Base-by-base conservation (phyloP, 2,888 invertebrate genomes). In the Parapristionchus giblindavisi region DNA sequence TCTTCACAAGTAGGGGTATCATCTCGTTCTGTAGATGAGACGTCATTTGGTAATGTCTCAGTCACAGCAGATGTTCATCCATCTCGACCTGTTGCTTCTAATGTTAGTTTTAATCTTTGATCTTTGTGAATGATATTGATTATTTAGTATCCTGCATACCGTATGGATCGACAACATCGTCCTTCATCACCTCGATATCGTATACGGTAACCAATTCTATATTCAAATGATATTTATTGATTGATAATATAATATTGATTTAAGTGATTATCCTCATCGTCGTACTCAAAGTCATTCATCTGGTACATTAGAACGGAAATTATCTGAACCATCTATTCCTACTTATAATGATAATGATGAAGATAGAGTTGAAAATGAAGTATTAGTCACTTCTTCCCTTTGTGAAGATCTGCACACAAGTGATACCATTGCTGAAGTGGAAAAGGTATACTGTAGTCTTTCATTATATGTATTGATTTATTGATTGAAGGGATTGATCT, bases 391-490 rank as follows among this genome's bases (percentile, higher is more conserved):
- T 38, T 40, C 40, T n/a, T 71, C 70, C 8, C 56, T 71, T 1
- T 71, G 70, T 71, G 70, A 54, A 8, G 70, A 71, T 56, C 27
- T 71, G 29, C 56, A 71, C 52, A 71, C 38, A 24, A 56, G 70
- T 56, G 32, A 32, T 8, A 71, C 70, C 29, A 54, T 56, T 29
- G 54, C 70, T 14, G n/a, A n/a, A n/a, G n/a, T n/a, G n/a, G 29
- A 29, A 36, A 14, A 68, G 2, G 27, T 17, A 29, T 24, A 21
- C 29, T 11, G 61, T 61, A 21, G 74, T n/a, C n/a, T n/a, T n/a
- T n/a, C n/a, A n/a, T n/a, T n/a, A n/a, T n/a, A n/a, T n/a, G n/a
- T n/a, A n/a, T n/a, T n/a, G n/a, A n/a, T n/a, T n/a, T n/a, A n/a
- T n/a, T n/a, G n/a, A n/a, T n/a, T n/a, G n/a, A n/a, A n/a, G n/a